Evolutionary conservation across 2,113 vertebrate genomes (phyloP).

Genomic region (Chloebia gouldiae): DNA sequence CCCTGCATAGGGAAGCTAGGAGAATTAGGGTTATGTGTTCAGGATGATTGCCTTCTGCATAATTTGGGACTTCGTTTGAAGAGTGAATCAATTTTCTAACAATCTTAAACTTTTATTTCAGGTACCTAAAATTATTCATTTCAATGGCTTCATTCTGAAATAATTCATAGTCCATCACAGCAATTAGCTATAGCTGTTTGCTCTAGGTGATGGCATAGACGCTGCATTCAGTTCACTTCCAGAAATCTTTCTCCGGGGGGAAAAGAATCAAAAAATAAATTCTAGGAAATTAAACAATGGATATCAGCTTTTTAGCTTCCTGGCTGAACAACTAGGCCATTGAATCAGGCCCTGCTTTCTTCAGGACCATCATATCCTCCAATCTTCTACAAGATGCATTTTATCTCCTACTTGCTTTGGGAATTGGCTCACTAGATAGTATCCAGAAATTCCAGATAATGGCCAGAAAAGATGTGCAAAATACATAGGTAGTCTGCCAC

Average conservation of each 20-base stretch:
- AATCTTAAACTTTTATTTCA: background rate
- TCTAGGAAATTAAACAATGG: background rate
- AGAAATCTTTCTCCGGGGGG: background rate
- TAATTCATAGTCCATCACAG: background rate
- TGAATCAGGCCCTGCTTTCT: background rate
- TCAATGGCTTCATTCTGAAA: background rate
- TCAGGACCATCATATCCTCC: background rate
- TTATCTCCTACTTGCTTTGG: background rate
- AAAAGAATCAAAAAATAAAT: background rate
- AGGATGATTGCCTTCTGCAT: background rate
- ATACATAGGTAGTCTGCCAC: fast-evolving
- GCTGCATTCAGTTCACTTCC: background rate
- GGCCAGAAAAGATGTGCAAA: background rate
- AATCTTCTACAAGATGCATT: background rate
- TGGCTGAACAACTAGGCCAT: background rate
- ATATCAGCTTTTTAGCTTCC: background rate
- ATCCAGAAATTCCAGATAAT: background rate
- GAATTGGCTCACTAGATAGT: background rate
- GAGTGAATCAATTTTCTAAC: background rate
- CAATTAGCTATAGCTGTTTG: fast-evolving
- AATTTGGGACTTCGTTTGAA: background rate
- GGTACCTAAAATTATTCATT: background rate
- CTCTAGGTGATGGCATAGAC: background rate
- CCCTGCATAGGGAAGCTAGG: background rate
- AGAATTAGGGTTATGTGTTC: background rate